phyloP scores from a whole-genome alignment of 1,140 invertebrate species.

The Orussus abietinus region DNA sequence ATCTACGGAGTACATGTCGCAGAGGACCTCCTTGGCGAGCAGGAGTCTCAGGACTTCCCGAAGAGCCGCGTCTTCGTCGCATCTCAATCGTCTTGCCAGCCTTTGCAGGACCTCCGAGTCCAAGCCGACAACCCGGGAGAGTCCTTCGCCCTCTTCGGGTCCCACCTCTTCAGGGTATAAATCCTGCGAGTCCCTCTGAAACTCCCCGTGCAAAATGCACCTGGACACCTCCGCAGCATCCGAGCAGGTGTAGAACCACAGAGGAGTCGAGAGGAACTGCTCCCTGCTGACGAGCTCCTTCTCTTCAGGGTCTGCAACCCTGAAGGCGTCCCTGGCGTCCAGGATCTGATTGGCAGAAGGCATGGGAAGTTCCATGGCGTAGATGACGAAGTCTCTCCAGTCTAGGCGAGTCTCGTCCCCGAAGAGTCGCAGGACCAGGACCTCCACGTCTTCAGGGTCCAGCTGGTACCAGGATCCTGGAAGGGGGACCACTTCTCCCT shows the following conservation, averaged over 20 bases:
- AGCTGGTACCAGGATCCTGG: conserved; percentile 54
- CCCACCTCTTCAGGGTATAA: conserved; percentile 29
- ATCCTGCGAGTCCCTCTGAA: conserved; percentile 30
- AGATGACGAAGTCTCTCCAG: conserved; percentile 63
- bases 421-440: conserved; percentile 51
- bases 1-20: conserved; percentile 51
- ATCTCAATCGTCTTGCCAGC: too few species aligned
- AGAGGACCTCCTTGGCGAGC: conserved; percentile 54
- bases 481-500: conserved; percentile 46
- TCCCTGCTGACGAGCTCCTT: conserved; percentile 45
- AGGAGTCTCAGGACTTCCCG: conserved; percentile 32
- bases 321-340: conserved; percentile 44
- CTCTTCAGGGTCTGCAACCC: conserved; percentile 43
- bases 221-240: neutral
- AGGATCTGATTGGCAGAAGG: conserved; percentile 55
- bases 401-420: conserved; percentile 53
- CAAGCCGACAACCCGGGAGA: too few species aligned
- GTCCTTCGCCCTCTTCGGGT: conserved; percentile 8
- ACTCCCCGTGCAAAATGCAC: conserved; percentile 3
- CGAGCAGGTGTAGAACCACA: conserved; percentile 54
- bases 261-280: conserved; percentile 37
- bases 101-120: too few species aligned
- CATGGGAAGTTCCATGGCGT: conserved; percentile 53
- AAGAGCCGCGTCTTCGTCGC: too few species aligned
- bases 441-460: conserved; percentile 46